These are phyloP conservation scores for Cyrtodaria siliqua DNA, from an alignment of 2,888 invertebrate genomes.

Conservation along the genomic window DNA sequence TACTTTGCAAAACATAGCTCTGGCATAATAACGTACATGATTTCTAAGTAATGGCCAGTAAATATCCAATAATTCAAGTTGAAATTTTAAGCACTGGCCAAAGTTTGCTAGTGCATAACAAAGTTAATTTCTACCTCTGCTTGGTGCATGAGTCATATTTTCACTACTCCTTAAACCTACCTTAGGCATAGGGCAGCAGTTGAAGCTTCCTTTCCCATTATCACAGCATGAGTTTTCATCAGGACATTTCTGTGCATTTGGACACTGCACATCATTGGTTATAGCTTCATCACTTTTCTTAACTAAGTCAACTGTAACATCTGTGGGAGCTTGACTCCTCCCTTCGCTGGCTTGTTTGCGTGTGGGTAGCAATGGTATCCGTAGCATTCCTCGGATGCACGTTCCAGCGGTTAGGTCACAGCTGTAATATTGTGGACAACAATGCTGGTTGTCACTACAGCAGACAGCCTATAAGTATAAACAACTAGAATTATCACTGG, in stretches of 20 bases:
- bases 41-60: too few species aligned
- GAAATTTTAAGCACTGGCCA: too few species aligned
- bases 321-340: neutral
- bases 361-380: slow-evolving; percentile 27
- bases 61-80: too few species aligned
- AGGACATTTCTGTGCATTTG: slow-evolving; percentile 65
- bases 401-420: slow-evolving; percentile 59
- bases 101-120: too few species aligned
- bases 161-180: too few species aligned
- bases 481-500: too few species aligned
- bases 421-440: slow-evolving; percentile 76
- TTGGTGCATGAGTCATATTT: too few species aligned
- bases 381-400: slow-evolving; percentile 26
- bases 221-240: slow-evolving; percentile 79
- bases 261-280: slow-evolving; percentile 48
- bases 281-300: neutral
- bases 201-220: slow-evolving; percentile 70
- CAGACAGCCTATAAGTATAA: slow-evolving; percentile 77
- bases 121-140: too few species aligned
- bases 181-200: slow-evolving; percentile 82
- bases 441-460: slow-evolving; percentile 80
- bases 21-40: too few species aligned
- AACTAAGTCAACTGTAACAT: neutral
- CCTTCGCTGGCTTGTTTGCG: neutral
- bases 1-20: too few species aligned